Evolutionary conservation across 2,797 vertebrate genomes (phyloP).

Genomic region (Graptemys geographica): DNA sequence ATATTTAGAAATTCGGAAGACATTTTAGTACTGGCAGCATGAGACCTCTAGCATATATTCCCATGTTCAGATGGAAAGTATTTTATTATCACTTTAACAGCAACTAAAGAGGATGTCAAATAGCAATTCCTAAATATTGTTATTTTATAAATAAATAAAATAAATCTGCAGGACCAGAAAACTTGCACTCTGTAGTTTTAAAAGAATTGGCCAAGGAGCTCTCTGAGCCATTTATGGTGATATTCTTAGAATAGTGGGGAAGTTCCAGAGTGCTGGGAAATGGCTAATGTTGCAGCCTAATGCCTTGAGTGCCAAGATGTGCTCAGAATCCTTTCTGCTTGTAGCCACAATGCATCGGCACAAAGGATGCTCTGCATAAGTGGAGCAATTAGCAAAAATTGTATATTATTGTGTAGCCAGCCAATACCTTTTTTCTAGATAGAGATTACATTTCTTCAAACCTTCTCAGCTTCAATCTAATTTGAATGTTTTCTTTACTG

Average conservation of each 20-base stretch:
- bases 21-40: background rate
- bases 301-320: background rate
- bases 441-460: background rate
- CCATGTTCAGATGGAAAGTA: background rate
- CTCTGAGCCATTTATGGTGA: background rate
- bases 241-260: background rate
- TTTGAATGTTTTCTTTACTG: background rate
- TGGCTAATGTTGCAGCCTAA: background rate
- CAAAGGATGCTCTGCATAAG: background rate
- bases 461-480: accelerated
- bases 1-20: background rate
- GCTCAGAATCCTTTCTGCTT: background rate
- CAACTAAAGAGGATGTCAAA: background rate
- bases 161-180: background rate
- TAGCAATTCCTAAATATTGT: accelerated
- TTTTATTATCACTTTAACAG: background rate
- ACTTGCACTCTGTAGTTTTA: background rate
- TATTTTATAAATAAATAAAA: background rate
- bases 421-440: background rate
- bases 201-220: background rate
- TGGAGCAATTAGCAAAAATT: background rate
- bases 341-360: background rate
- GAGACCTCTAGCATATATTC: background rate
- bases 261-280: background rate
- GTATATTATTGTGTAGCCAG: background rate